A percentile compares a stretch with the other conserved stretches of the same genome.
Conservation (phyloP, 2,888 invertebrate genomes). For the Polydesmus complanatus region DNA sequence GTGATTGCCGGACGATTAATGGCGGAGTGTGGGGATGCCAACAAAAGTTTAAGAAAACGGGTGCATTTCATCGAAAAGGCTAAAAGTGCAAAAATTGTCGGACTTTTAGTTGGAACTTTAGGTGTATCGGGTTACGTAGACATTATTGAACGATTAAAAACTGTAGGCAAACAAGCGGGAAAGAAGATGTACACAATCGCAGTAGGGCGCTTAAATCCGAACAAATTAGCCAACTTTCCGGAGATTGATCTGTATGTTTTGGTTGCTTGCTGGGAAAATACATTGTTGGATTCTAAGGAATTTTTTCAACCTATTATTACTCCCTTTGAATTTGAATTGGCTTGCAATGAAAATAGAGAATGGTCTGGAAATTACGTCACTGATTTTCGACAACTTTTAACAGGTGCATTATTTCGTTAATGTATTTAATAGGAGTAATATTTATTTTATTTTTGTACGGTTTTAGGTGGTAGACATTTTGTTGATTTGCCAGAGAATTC, state of each 20-base stretch:
- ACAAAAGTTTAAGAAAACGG: conserved; percentile 58
- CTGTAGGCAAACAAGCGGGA: conserved; percentile 53
- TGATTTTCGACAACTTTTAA: conserved; percentile 60
- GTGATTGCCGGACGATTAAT: conserved; percentile 25
- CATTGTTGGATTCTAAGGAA: conserved; percentile 65
- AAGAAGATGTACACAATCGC: conserved; percentile 84
- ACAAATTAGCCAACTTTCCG: conserved; percentile 88
- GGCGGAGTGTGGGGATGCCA: conserved; percentile 26
- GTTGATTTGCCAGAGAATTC: neutral
- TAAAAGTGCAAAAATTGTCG: conserved; percentile 73
- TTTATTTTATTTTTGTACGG: neutral
- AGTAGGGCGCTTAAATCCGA: conserved; percentile 85
- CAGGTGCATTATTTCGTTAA: conserved; percentile 33
- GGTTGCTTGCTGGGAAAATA: conserved; percentile 82
- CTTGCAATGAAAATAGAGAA: conserved; percentile 39
- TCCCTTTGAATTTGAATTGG: conserved; percentile 76
- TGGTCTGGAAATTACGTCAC: conserved; percentile 46
- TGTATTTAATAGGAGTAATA: neutral
- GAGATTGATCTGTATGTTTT: conserved; percentile 87
- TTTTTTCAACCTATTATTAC: conserved; percentile 82
- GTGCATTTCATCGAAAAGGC: conserved; percentile 77
- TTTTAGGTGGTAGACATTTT: neutral
- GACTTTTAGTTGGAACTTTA: conserved; percentile 80
- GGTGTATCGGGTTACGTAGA: conserved; percentile 64
- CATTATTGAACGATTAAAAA: conserved; percentile 57